A percentile compares a stretch with the other conserved stretches of the same genome.
These are phyloP conservation scores for Eulemur rubriventer DNA, from an alignment of 2,797 vertebrate genomes.

Conservation along the genomic window DNA sequence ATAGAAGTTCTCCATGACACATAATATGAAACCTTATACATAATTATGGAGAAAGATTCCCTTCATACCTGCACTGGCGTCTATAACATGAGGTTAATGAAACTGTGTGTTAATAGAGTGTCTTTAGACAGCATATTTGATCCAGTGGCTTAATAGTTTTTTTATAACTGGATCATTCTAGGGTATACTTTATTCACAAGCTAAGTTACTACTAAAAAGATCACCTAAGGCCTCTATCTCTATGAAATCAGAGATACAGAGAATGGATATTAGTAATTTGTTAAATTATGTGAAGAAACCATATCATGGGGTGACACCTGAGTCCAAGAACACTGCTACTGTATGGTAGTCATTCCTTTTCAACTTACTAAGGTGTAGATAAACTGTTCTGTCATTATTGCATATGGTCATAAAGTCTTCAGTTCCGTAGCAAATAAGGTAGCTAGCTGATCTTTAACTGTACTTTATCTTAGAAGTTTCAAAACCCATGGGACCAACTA, in stretches of 20 bases:
- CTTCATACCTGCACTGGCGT: background rate
- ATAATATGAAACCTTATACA: background rate
- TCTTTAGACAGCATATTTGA: constrained; percentile 14
- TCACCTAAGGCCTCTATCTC: background rate
- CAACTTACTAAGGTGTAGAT: background rate
- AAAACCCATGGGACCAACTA: background rate
- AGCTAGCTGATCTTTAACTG: background rate
- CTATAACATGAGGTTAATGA: background rate
- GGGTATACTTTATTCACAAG: constrained; percentile 26
- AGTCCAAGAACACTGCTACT: background rate
- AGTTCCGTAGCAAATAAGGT: background rate
- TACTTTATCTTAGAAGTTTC: background rate
- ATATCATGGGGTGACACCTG: background rate
- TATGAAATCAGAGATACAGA: background rate
- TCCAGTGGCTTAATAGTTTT: background rate
- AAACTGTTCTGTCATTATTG: background rate
- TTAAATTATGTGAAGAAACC: background rate
- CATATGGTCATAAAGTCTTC: background rate
- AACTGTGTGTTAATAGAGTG: background rate
- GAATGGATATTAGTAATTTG: constrained; percentile 4
- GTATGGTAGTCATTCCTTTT: background rate
- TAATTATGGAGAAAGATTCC: background rate
- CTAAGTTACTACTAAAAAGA: constrained; percentile 35
- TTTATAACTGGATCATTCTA: constrained; percentile 2
- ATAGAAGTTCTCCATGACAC: background rate